Conservation (phyloP, 2,113 vertebrate species). For the Rafetus swinhoei region DNA sequence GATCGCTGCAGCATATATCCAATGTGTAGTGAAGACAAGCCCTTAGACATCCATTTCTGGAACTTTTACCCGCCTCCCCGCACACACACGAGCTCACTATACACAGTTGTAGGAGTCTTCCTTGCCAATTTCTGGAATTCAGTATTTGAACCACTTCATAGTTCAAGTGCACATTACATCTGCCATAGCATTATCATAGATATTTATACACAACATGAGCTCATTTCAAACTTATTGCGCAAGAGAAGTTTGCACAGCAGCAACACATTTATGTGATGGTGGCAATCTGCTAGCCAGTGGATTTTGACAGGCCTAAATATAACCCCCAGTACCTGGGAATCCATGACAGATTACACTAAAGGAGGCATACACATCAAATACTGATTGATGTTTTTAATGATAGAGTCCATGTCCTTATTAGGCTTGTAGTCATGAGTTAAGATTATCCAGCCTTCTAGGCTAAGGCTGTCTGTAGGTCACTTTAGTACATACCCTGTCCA, state of each 20-base stretch:
- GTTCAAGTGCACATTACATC: background rate
- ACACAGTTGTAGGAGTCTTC: background rate
- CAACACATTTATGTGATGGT: background rate
- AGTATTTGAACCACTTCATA: background rate
- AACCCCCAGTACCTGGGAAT: background rate
- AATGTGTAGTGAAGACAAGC: background rate
- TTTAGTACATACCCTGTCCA: background rate
- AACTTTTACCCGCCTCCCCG: background rate
- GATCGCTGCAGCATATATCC: no score
- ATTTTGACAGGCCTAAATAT: background rate
- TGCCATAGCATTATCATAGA: background rate
- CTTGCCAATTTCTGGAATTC: rapidly evolving
- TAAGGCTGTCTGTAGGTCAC: background rate
- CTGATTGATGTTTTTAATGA: background rate
- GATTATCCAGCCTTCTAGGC: background rate
- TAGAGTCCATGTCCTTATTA: background rate
- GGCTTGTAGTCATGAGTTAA: background rate
- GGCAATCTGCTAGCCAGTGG: background rate
- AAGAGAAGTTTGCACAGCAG: background rate
- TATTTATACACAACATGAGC: rapidly evolving
- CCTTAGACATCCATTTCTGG: background rate
- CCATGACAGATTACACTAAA: background rate
- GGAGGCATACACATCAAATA: background rate
- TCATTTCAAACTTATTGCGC: background rate
- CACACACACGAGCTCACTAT: background rate